Conservation (phyloP, 2,888 invertebrate genomes). For the Arge pagana region DNA sequence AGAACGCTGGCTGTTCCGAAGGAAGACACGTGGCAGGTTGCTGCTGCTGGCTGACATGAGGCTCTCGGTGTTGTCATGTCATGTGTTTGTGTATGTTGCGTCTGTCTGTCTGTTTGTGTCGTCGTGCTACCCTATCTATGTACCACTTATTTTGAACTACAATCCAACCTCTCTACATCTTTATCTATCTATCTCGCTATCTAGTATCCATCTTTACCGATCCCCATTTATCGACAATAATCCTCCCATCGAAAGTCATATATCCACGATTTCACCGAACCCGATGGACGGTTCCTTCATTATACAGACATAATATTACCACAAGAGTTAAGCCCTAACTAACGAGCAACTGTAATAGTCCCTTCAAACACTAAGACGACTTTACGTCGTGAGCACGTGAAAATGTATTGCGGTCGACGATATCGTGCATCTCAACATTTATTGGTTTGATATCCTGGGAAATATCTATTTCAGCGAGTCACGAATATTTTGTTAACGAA, state of each 20-base stretch:
- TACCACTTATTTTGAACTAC: constrained; percentile 15
- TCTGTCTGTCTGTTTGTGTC: constrained; percentile 9
- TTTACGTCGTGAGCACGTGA: too few species aligned
- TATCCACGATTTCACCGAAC: not conserved
- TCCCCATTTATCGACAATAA: constrained; percentile 13
- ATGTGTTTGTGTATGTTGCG: constrained; percentile 21
- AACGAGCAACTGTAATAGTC: too few species aligned
- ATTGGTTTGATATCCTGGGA: too few species aligned
- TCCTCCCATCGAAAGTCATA: constrained; percentile 1
- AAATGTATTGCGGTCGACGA: too few species aligned
- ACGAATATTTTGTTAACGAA: too few species aligned
- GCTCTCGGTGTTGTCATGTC: constrained; percentile 23
- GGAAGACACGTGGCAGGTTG: constrained; percentile 16
- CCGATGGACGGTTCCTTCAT: too few species aligned
- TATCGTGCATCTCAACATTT: too few species aligned
- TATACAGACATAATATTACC: too few species aligned
- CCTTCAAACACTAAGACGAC: too few species aligned
- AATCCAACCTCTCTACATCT: constrained; percentile 20
- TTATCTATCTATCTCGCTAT: constrained; percentile 21
- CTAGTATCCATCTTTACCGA: too few species aligned
- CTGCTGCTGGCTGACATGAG: constrained; percentile 23
- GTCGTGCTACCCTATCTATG: constrained; percentile 10
- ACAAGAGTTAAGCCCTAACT: too few species aligned
- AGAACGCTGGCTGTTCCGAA: not conserved
- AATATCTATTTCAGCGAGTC: too few species aligned